Base-by-base conservation (phyloP, 2,113 vertebrate species). In the Lathamus discolor region DNA sequence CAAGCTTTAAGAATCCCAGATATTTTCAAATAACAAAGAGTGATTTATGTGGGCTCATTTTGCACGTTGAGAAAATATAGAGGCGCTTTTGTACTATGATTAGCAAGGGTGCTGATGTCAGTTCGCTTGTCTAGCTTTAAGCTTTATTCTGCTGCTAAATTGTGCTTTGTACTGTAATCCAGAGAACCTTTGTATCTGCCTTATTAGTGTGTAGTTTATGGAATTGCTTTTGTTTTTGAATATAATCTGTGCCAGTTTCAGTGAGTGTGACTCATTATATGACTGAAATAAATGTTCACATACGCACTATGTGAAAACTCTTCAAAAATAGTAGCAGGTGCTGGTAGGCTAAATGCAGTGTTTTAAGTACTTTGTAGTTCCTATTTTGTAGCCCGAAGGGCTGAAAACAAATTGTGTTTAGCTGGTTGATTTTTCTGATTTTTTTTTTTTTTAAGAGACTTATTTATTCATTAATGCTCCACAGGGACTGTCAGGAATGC, bases 21-120 rank as follows among this genome's bases (percentile, higher is more conserved):
- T 98, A 98, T 98, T 98, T 98, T 98, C 98, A 96, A 97, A 98
- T 98, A 98, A 98, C 98, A 98, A 98, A 98, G 98, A 93, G 93
- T 97, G 98, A 97, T 98, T 98, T 98, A 98, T 98, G 94, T 93
- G 86, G 96, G 93, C 94, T 97, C 96, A 27, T 96, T 97, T 93
- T 98, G 97, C 96, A 95, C 97, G 96, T 96, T 85, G 95, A 97
- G 96, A 94, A 97, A 97, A 98, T 96, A 98, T 95, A 98, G 98
- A 98, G 98, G 81, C 44, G 81, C 97, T 97, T 98, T 98, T 98
- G 98, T 98, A 67, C 98, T 96, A 92, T 96, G 98, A 98, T 98
- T 98, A 98, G 97, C 97, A 95, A 96, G 98, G 96, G 93, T 96
- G 97, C 98, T 98, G 98, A 98, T 98, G 98, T 98, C 98, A 98